These are phyloP conservation scores for Pyrocoelia pectoralis DNA, from an alignment of 2,888 invertebrate genomes.

Conservation along the genomic window DNA sequence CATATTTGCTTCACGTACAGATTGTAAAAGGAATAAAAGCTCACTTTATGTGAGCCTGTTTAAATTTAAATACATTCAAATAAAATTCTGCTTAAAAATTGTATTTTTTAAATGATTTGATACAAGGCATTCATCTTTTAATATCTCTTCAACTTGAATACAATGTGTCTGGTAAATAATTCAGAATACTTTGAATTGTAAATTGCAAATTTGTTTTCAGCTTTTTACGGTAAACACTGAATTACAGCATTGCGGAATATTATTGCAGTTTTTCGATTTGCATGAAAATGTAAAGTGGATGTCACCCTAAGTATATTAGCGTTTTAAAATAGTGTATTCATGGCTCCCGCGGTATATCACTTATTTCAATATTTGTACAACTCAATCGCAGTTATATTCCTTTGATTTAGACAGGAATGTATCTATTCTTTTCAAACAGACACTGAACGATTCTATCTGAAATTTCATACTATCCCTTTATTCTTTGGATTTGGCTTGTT, in stretches of 20 bases:
- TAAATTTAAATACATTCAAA: too few relatives aligned
- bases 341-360: not conserved
- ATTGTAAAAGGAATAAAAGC: too few relatives aligned
- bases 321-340: not conserved
- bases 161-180: not conserved
- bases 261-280: not conserved
- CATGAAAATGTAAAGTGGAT: not conserved
- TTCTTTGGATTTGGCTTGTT: too few relatives aligned
- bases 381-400: not conserved
- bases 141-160: not conserved
- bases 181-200: too few relatives aligned
- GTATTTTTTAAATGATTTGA: not conserved
- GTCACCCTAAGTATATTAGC: not conserved
- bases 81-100: too few relatives aligned
- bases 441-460: too few relatives aligned
- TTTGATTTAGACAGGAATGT: too few relatives aligned
- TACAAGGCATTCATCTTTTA: not conserved
- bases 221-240: not conserved
- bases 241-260: not conserved
- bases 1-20: too few relatives aligned
- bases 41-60: too few relatives aligned
- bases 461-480: too few relatives aligned
- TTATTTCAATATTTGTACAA: not conserved
- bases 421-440: too few relatives aligned
- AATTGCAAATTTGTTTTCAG: not conserved